These are phyloP conservation scores for Urocynchramus pylzowi DNA, from an alignment of 2,113 vertebrate species.

Conservation along the genomic window DNA sequence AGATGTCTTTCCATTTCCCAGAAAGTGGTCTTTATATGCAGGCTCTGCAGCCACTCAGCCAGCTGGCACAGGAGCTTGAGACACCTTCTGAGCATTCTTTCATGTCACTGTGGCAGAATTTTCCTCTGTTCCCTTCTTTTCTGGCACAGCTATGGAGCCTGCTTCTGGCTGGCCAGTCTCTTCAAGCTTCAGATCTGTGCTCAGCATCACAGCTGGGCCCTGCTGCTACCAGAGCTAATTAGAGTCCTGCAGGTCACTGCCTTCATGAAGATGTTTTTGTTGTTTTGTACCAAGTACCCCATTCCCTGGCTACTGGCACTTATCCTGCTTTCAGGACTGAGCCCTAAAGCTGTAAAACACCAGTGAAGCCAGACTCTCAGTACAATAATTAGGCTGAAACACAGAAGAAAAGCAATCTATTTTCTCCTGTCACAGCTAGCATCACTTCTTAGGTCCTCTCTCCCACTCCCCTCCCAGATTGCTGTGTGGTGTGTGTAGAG, in stretches of 20 bases:
- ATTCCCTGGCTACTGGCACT: background rate
- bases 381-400: slow-evolving; percentile 6
- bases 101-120: background rate
- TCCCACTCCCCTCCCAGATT: background rate
- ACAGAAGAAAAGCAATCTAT: background rate
- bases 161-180: slow-evolving; percentile 14
- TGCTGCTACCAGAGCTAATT: slow-evolving; percentile 55
- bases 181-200: slow-evolving; percentile 48
- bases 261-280: slow-evolving; percentile 44
- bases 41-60: background rate
- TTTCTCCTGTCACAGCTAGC: background rate
- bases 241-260: slow-evolving; percentile 43
- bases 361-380: background rate
- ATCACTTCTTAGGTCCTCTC: background rate
- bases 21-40: background rate
- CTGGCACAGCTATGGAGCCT: slow-evolving; percentile 20
- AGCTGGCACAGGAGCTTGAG: background rate
- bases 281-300: background rate
- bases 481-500: background rate
- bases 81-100: slow-evolving; percentile 24
- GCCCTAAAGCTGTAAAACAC: background rate
- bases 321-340: background rate
- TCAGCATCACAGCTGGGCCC: slow-evolving; percentile 55
- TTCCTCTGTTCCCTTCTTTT: slow-evolving; percentile 5
- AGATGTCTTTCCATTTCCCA: slow-evolving; percentile 20